Base-by-base conservation (phyloP, 2,113 vertebrate genomes). In the Mirza zaza region DNA sequence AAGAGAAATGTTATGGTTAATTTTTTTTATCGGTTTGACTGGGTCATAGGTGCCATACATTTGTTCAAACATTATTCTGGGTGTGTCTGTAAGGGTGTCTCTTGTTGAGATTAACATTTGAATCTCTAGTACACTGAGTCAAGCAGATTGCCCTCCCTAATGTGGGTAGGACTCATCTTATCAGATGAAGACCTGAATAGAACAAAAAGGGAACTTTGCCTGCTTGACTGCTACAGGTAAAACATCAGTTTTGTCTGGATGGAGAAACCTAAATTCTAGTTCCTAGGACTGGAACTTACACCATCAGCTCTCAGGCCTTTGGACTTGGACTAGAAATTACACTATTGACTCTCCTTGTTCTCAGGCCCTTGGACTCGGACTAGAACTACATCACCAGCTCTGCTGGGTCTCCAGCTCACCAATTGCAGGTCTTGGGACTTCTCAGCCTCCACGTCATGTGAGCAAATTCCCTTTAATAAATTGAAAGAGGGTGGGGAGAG, bases 401-500 rank as follows among this genome's bases (percentile, higher is more conserved):
- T 20, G 23, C 36, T 36, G 29, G 1, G 27, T 34, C 25, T 71
- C 25, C 45, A 34, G 5, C 39, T 27, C 42, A 36, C 1, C 36
- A 32, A 12, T 5, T 20, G 1, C 39, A 73, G 10, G 27, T 25
- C n/a, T 81, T 2, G 45, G 45, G 12, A 87, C 6, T 18, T 55
- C 45, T 61, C 13, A 29, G 25, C 1, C n/a, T 79, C 15, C 36
- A 9, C 23, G 21, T 36, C 52, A 55, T 27, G 48, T 27, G 15
- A 73, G 34, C 11, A 39, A 45, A 76, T 18, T 39, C 25, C 61
- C 61, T 34, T 17, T 34, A 25, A 81, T 55, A 65, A 70, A 11
- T 15, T 6, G 29, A 32, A 32, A 2, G 4, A 15, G 18, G 20
- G 11, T 6, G 12, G 0, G n/a, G 32, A 59, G 10, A 17, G 12